phyloP scores from a whole-genome alignment of 1,140 invertebrate species.

The Rhyacophila brunnea region DNA sequence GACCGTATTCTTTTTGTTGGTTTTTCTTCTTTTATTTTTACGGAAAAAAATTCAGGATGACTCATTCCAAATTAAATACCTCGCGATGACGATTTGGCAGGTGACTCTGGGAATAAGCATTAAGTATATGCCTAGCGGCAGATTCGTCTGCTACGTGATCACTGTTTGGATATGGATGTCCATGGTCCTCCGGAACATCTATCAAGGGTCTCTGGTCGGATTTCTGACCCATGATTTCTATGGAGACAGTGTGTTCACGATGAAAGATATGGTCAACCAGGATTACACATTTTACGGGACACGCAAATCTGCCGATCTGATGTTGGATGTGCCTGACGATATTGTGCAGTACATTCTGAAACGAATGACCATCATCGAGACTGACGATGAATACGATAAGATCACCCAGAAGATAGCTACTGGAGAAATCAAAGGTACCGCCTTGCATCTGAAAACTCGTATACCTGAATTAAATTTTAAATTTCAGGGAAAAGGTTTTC shows the following conservation, averaged over 20 bases:
- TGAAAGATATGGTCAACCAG: constrained; percentile 27
- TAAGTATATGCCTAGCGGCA: constrained; percentile 24
- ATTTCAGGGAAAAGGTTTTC: constrained; percentile 11
- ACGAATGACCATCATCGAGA: constrained; percentile 12
- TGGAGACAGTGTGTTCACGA: constrained; percentile 15
- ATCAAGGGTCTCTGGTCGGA: constrained; percentile 26
- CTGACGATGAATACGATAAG: constrained; percentile 13
- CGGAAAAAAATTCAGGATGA: constrained; percentile 13
- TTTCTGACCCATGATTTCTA: constrained; percentile 23
- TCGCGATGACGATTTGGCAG: constrained; percentile 21
- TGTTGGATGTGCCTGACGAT: constrained; percentile 25
- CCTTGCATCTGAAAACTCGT: constrained; percentile 18
- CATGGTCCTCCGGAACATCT: constrained; percentile 22
- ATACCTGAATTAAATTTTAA: constrained; percentile 26
- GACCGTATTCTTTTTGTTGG: constrained; percentile 5
- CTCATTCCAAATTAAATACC: constrained; percentile 5
- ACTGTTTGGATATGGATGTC: constrained; percentile 32
- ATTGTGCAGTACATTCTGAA: constrained; percentile 12
- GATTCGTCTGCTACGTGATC: constrained; percentile 27
- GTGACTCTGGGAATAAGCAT: constrained; percentile 18
- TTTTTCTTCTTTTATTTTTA: constrained; percentile 11
- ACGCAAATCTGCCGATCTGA: constrained; percentile 1
- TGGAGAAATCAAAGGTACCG: constrained; percentile 13
- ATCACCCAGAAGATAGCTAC: constrained; percentile 11
- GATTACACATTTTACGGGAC: constrained; percentile 26